These are phyloP conservation scores for Eupithecia exiguata DNA, from an alignment of 2,888 invertebrate genomes.

Conservation along the genomic window DNA sequence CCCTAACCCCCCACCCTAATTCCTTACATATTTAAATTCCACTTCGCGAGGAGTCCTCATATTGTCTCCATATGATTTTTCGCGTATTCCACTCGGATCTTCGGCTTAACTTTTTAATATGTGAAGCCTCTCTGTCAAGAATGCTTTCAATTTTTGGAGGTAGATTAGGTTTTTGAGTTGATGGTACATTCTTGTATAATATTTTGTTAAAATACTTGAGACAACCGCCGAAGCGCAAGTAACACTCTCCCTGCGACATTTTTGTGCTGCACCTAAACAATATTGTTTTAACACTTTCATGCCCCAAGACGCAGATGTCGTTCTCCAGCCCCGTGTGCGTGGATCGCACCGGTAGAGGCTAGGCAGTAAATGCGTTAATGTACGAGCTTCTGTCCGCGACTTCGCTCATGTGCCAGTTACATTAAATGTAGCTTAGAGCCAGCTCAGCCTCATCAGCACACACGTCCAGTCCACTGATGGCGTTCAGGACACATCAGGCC, in stretches of 20 bases:
- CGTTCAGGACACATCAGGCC: too few relatives aligned
- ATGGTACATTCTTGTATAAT: slow-evolving; percentile 8
- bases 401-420: not conserved
- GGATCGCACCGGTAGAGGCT: too few relatives aligned
- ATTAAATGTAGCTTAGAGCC: too few relatives aligned
- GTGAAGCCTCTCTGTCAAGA: slow-evolving; percentile 28
- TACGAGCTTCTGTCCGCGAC: not conserved
- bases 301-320: too few relatives aligned
- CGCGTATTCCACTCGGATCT: slow-evolving; percentile 57
- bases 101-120: slow-evolving; percentile 46
- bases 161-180: slow-evolving; percentile 19
- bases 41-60: slow-evolving; percentile 78
- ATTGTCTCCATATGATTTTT: slow-evolving; percentile 78
- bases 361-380: too few relatives aligned
- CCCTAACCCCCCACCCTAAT: slow-evolving; percentile 70
- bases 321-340: too few relatives aligned
- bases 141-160: slow-evolving; percentile 29
- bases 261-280: not conserved
- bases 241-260: not conserved
- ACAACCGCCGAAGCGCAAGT: not conserved
- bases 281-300: not conserved
- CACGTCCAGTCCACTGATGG: too few relatives aligned
- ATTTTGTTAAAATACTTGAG: not conserved
- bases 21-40: slow-evolving; percentile 84
- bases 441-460: too few relatives aligned